Percentiles rank a stretch among this genome's conserved stretches.
Conservation (phyloP, 2,888 invertebrate genomes). For the Hirtodrosophila histrioides region DNA sequence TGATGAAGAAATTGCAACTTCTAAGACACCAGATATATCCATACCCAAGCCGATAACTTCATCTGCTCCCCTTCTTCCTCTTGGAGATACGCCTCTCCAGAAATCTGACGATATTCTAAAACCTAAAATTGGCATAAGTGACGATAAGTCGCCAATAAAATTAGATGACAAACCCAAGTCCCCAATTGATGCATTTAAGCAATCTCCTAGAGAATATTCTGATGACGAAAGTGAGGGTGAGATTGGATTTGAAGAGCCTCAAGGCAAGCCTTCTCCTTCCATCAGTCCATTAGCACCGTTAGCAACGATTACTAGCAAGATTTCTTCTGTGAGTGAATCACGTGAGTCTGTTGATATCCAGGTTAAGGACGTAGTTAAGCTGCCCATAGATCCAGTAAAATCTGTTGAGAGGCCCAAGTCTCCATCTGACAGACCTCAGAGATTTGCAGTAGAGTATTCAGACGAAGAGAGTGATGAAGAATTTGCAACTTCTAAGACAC, state of each 20-base stretch:
- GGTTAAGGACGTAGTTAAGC: not conserved
- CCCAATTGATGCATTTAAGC: constrained; percentile 12
- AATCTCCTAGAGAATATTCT: constrained; percentile 7
- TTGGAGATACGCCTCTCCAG: constrained; percentile 5
- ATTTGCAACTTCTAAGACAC: not conserved
- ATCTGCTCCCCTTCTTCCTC: not conserved
- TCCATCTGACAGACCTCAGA: constrained; percentile 8
- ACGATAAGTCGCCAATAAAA: constrained; percentile 5
- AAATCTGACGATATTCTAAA: constrained; percentile 11
- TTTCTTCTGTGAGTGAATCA: not conserved
- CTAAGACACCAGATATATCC: constrained; percentile 7
- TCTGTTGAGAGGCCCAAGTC: constrained; percentile 17
- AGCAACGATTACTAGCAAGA: not conserved
- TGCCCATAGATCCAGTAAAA: not conserved
- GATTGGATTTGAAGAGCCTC: not conserved
- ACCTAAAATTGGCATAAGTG: not conserved
- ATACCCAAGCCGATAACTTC: not conserved
- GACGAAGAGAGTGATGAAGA: constrained; percentile 16
- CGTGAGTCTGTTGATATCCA: not conserved
- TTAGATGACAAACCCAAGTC: constrained; percentile 24
- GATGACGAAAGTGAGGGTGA: constrained; percentile 1
- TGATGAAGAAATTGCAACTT: constrained; percentile 9
- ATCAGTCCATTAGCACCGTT: not conserved
- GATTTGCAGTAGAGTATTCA: constrained; percentile 8
- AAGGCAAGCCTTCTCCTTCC: not conserved